Percentiles rank a stretch among this genome's conserved stretches.
Conservation (phyloP, 2,797 vertebrate genomes). For the Cottoperca gobio region DNA sequence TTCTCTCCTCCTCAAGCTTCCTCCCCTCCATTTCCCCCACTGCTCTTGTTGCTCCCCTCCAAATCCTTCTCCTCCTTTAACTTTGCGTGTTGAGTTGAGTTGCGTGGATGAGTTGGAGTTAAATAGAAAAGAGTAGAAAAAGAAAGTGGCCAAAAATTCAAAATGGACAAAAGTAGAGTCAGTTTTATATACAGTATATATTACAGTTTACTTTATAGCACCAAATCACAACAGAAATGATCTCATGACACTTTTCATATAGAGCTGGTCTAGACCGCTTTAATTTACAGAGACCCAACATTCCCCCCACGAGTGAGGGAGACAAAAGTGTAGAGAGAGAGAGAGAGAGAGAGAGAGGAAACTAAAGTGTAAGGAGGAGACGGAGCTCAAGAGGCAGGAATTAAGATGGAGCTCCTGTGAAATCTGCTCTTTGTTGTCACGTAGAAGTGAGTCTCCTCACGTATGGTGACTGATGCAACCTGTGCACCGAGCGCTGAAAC, state of each 20-base stretch:
- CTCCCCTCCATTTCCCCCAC: conserved; percentile 1
- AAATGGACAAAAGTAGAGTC: neutral
- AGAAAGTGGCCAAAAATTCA: no score
- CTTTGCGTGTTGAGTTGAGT: no score
- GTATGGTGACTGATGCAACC: conserved; percentile 39
- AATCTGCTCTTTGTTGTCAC: conserved; percentile 30
- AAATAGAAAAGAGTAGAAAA: neutral
- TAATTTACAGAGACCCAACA: no score
- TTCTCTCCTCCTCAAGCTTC: conserved; percentile 16
- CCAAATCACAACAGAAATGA: no score
- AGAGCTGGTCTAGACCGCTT: no score
- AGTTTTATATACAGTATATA: no score
- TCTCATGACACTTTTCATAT: no score
- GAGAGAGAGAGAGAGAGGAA: neutral
- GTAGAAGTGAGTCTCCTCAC: conserved; percentile 9
- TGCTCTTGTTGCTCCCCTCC: neutral
- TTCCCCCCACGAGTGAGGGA: no score
- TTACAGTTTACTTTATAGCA: no score
- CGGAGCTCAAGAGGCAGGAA: neutral
- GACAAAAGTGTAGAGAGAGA: no score
- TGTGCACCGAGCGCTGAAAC: conserved; percentile 21
- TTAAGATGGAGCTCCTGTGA: neutral
- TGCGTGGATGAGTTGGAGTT: neutral
- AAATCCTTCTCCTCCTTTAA: conserved; percentile 1
- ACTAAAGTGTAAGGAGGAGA: neutral